These are phyloP conservation scores for Takifugu bimaculatus DNA, from an alignment of 2,113 vertebrate genomes.

Conservation along the genomic window DNA sequence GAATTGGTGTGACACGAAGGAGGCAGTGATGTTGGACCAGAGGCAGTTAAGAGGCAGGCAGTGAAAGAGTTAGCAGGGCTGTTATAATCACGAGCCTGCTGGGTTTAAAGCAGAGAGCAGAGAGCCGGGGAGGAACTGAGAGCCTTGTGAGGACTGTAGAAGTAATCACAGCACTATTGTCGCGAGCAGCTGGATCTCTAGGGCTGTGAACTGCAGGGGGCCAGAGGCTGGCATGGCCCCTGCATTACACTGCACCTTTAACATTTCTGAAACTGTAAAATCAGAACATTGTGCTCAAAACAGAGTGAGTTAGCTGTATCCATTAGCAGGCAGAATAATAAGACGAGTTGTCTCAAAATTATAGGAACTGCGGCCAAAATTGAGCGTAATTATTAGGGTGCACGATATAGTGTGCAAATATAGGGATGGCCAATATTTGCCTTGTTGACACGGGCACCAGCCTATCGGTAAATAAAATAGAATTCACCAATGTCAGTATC, in stretches of 20 bases:
- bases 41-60: conserved; percentile 36
- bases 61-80: conserved; percentile 42
- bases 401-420: too few species aligned
- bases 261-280: conserved; percentile 57
- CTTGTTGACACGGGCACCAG: too few species aligned
- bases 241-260: conserved; percentile 65
- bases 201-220: conserved; percentile 37
- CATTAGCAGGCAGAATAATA: conserved; percentile 34
- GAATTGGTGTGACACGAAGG: conserved; percentile 40
- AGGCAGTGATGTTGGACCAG: conserved; percentile 38
- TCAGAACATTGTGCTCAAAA: conserved; percentile 32
- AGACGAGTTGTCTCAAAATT: conserved; percentile 8
- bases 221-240: conserved; percentile 15
- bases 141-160: conserved; percentile 43
- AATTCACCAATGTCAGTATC: too few species aligned
- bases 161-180: conserved; percentile 74
- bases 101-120: conserved; percentile 56
- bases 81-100: conserved; percentile 67
- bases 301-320: conserved; percentile 9
- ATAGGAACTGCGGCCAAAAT: background rate
- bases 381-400: too few species aligned
- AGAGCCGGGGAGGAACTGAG: conserved; percentile 49
- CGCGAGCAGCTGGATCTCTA: conserved; percentile 58
- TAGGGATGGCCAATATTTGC: too few species aligned
- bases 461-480: too few species aligned